Percentiles rank a stretch among this genome's conserved stretches.
phyloP scores from a whole-genome alignment of 2,113 vertebrate species.

The Brachionichthys hirsutus region DNA sequence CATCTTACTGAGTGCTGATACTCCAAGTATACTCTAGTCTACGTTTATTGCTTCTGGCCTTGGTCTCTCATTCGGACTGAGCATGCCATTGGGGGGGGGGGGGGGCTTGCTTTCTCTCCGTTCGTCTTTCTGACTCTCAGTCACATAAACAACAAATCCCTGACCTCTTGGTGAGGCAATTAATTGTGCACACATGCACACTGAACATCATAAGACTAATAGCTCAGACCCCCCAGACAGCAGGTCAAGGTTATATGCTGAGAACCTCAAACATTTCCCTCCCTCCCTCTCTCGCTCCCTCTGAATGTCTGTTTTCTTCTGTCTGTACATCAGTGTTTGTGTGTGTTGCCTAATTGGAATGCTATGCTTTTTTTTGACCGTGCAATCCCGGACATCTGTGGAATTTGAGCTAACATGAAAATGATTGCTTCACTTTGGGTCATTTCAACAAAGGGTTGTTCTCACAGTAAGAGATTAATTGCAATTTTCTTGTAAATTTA shows the following conservation, averaged over 20 bases:
- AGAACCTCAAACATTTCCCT: not conserved
- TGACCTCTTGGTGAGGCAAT: constrained; percentile 48
- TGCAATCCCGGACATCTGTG: constrained; percentile 71
- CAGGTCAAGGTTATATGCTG: constrained; percentile 38
- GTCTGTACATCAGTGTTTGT: constrained; percentile 57
- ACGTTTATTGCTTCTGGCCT: too few relatives aligned
- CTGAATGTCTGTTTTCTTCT: constrained; percentile 10
- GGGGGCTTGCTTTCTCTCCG: constrained; percentile 3
- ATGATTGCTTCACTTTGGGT: constrained; percentile 63
- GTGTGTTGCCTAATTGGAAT: constrained; percentile 70
- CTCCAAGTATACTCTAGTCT: too few relatives aligned
- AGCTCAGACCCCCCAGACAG: constrained; percentile 45
- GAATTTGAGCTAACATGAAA: constrained; percentile 72
- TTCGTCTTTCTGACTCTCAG: constrained; percentile 17
- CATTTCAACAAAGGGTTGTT: constrained; percentile 57
- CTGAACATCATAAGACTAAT: constrained; percentile 26
- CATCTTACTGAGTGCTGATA: too few relatives aligned
- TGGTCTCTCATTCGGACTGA: too few relatives aligned
- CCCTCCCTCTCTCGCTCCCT: constrained; percentile 7
- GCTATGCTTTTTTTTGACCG: constrained; percentile 79
- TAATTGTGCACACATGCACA: constrained; percentile 21
- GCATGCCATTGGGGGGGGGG: too few relatives aligned
- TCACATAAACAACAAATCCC: constrained; percentile 58
- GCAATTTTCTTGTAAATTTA: constrained; percentile 6
- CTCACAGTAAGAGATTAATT: constrained; percentile 20